phyloP scores from a whole-genome alignment of 2,888 invertebrate species.

The Apamea monoglypha region DNA sequence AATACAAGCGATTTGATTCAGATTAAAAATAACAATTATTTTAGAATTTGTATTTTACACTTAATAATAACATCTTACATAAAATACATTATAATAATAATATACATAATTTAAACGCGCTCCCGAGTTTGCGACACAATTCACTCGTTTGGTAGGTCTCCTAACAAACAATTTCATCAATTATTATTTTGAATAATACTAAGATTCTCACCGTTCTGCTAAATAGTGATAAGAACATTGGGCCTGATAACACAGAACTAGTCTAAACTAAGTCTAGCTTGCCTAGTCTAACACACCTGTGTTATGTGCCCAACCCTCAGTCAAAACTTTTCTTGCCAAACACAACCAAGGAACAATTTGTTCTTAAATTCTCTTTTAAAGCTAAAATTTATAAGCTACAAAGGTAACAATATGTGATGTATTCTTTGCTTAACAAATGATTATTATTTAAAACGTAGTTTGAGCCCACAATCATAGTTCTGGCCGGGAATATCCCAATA shows the following conservation, averaged over 20 bases:
- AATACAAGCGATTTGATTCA: constrained; percentile 32
- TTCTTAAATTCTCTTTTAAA: constrained; percentile 53
- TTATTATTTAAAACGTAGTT: constrained; percentile 33
- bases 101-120: constrained; percentile 27
- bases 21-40: constrained; percentile 45
- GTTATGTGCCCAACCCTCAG: constrained; percentile 5
- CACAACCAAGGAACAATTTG: constrained; percentile 46
- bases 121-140: constrained; percentile 26
- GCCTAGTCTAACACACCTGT: neutral
- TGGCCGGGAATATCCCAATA: constrained; percentile 31
- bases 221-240: constrained; percentile 8
- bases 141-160: constrained; percentile 29
- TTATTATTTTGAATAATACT: constrained; percentile 54
- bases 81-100: constrained; percentile 36
- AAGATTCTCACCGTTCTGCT: constrained; percentile 30
- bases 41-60: constrained; percentile 42
- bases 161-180: constrained; percentile 37
- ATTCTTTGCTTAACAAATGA: constrained; percentile 29
- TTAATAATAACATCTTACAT: constrained; percentile 54
- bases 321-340: constrained; percentile 27
- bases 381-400: constrained; percentile 56
- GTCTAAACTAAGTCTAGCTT: constrained; percentile 15
- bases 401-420: constrained; percentile 58
- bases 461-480: constrained; percentile 45
- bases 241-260: constrained; percentile 8